Base-by-base conservation (phyloP, 2,113 vertebrate genomes). In the Gallinago media region DNA sequence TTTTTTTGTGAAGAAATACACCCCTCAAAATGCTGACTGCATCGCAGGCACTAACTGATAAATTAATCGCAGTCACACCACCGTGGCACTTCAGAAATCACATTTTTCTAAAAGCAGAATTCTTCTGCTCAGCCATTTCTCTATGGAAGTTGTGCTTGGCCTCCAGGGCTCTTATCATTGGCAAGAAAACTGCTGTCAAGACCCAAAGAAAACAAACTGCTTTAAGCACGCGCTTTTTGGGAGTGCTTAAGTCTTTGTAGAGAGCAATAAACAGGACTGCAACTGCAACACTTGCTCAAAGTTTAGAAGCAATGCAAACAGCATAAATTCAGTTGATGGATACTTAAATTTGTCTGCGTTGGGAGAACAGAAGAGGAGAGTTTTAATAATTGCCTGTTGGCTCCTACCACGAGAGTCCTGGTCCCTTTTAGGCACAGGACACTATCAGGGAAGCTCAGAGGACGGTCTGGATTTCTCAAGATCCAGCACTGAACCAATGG, bases 141-240 rank as follows among this genome's bases (percentile, higher is more conserved):
- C 89, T 40, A 12, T 21, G 85, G 79, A 92, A 94, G 74, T 66
- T 91, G 86, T 92, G 88, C 62, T 96, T 97, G 96, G 95, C 95
- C 95, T 91, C 65, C 68, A 61, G 76, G 83, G 78, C 79, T 96
- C 88, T 89, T 97, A 85, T 89, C 81, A n/a, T 52, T 97, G 97
- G 95, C 94, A 96, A 72, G 72, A 81, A 76, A 96, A 89, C 55
- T 15, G 40, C 77, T 66, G 61, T 58, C 54, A 49, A 58, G 71
- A 89, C 76, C 92, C 95, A 98, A 98, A 87, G 76, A 68, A 92
- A 97, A 97, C 90, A 97, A 94, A 85, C 58, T 2, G 52, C 86
- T 86, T 76, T 20, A 88, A 96, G 88, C 27, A 31, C 8, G 16
- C 67, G 55, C 89, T 92, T 71, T 93, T 91, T 83, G 67, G 63